Evolutionary conservation across 2,797 vertebrate species (phyloP).

Genomic region (Cheirogaleus major): DNA sequence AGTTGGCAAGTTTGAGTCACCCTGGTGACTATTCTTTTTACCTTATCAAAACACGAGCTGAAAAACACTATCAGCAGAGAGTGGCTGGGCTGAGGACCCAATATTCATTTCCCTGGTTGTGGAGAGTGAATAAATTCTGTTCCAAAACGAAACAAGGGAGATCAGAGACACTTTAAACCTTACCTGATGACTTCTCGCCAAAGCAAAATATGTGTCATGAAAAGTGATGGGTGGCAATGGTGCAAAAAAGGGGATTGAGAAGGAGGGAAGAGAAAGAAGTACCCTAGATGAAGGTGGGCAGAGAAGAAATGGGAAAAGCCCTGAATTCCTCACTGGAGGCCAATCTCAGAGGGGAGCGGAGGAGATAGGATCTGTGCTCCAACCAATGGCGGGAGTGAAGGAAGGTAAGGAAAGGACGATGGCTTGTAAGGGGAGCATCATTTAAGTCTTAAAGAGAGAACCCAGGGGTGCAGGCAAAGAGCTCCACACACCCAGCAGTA

Average conservation of each 20-base stretch:
- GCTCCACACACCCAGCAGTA: conserved; percentile 85
- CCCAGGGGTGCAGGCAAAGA: conserved; percentile 81
- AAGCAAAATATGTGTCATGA: neutral
- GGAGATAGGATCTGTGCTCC: conserved; percentile 83
- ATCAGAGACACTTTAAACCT: conserved; percentile 73
- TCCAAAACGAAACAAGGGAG: conserved; percentile 71
- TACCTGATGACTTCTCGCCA: conserved; percentile 71
- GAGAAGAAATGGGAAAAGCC: neutral
- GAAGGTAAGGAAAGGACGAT: conserved; percentile 65
- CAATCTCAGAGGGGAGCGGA: neutral
- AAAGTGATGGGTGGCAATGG: no score
- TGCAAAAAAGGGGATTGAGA: neutral
- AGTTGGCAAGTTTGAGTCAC: conserved; percentile 73
- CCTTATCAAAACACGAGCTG: conserved; percentile 79
- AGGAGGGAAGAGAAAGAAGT: neutral
- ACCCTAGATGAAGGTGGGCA: neutral
- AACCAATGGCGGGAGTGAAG: conserved; percentile 73
- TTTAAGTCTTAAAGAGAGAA: conserved; percentile 58
- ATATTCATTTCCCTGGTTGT: conserved; percentile 79
- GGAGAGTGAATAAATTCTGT: conserved; percentile 69
- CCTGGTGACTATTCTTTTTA: conserved; percentile 83
- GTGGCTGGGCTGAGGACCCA: conserved; percentile 52
- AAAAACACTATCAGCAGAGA: conserved; percentile 47
- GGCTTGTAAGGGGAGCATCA: conserved; percentile 63
- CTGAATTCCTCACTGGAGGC: neutral